These are phyloP conservation scores for Anarhynchus alexandrinus DNA, from an alignment of 2,113 vertebrate species.

Conservation along the genomic window DNA sequence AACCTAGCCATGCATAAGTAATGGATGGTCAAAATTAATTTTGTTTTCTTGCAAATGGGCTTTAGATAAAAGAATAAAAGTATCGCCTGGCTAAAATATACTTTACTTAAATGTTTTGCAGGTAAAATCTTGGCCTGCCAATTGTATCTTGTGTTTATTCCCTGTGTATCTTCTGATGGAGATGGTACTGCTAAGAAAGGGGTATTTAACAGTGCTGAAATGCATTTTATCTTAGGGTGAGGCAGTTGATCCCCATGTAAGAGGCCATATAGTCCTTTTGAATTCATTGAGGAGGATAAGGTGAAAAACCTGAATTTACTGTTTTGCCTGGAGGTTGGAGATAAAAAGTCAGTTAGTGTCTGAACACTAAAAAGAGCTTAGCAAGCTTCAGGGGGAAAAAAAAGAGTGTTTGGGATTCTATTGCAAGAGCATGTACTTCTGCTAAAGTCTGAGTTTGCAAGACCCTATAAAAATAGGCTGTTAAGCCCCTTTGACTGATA, in stretches of 20 bases:
- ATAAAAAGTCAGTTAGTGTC: not conserved
- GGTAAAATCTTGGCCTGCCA: not conserved
- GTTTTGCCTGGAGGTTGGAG: not conserved
- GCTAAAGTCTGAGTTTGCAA: not conserved
- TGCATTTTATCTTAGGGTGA: not conserved
- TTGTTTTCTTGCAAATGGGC: not conserved
- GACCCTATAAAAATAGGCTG: not conserved
- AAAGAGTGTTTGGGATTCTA: not conserved
- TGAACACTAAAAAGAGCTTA: not conserved
- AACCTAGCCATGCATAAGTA: not conserved
- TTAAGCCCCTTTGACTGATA: not conserved
- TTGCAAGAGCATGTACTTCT: not conserved
- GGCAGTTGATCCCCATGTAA: not conserved
- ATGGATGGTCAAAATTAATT: not conserved
- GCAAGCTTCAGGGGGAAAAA: not conserved
- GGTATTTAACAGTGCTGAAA: not conserved
- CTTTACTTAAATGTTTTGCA: not conserved
- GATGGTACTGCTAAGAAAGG: not conserved
- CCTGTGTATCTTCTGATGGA: accelerated
- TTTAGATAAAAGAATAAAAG: not conserved
- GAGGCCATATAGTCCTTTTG: not conserved
- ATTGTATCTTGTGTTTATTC: not conserved
- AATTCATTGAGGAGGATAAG: not conserved
- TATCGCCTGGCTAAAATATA: not conserved
- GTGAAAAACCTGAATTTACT: not conserved